phyloP scores from a whole-genome alignment of 2,888 invertebrate species.

The Dicyrtoma fusca region DNA sequence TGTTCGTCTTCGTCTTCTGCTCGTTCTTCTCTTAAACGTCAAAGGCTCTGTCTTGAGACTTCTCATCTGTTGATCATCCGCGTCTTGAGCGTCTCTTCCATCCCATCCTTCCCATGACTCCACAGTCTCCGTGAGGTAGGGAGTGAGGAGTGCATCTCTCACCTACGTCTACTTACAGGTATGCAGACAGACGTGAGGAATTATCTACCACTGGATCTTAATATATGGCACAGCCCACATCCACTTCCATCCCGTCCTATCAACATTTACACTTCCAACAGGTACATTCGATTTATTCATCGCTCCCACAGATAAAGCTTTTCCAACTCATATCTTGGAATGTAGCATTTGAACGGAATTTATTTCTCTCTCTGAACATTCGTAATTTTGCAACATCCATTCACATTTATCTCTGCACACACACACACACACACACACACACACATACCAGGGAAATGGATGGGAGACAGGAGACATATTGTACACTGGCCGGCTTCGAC shows the following conservation, averaged over 20 bases:
- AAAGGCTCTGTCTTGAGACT: neutral
- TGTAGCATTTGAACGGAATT: no score
- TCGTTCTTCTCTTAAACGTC: neutral
- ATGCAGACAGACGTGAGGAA: conserved; percentile 31
- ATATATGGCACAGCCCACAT: conserved; percentile 34
- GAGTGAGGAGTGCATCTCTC: no score
- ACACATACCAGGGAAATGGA: no score
- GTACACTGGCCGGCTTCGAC: no score
- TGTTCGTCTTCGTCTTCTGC: conserved; percentile 6
- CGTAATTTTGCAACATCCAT: no score
- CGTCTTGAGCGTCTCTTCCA: conserved; percentile 13
- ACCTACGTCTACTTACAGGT: neutral
- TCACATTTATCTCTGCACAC: no score
- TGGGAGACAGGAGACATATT: no score
- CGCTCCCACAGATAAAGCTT: neutral
- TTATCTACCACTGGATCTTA: conserved; percentile 27
- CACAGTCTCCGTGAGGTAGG: neutral
- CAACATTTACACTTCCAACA: conserved; percentile 17
- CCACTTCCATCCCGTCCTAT: conserved; percentile 3
- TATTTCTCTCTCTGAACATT: no score
- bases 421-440: no score
- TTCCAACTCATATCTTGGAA: no score
- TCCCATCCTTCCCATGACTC: neutral
- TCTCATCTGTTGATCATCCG: conserved; percentile 2
- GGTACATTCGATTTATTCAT: conserved; percentile 13